A percentile compares a stretch with the other conserved stretches of the same genome.
Evolutionary conservation across 2,888 invertebrate genomes (phyloP).

Genomic region (Piscicola geometra): DNA sequence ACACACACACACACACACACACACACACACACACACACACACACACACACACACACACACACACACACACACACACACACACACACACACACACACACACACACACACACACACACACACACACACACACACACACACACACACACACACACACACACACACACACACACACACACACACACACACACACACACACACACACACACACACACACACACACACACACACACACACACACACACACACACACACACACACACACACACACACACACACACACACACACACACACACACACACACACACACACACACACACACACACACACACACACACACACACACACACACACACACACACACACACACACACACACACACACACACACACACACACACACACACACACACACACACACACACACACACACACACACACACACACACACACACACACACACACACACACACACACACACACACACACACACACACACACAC

Average conservation of each 20-base stretch:
- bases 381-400: conserved; percentile 12
- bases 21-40: conserved; percentile 28
- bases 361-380: neutral
- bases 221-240: conserved; percentile 29
- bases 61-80: conserved; percentile 26
- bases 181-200: conserved; percentile 11
- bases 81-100: conserved; percentile 25
- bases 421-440: neutral
- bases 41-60: conserved; percentile 21
- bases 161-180: conserved; percentile 20
- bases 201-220: conserved; percentile 31
- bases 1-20: conserved; percentile 30
- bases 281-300: conserved; percentile 23
- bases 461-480: conserved; percentile 15
- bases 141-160: conserved; percentile 12
- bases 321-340: conserved; percentile 23
- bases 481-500: conserved; percentile 13
- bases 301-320: conserved; percentile 26
- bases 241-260: conserved; percentile 31
- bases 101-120: conserved; percentile 11
- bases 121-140: neutral
- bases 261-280: conserved; percentile 26
- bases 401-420: conserved; percentile 12
- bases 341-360: conserved; percentile 12
- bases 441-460: conserved; percentile 9